Conservation (phyloP, 2,888 invertebrate genomes). For the Octonoba sinensis region DNA sequence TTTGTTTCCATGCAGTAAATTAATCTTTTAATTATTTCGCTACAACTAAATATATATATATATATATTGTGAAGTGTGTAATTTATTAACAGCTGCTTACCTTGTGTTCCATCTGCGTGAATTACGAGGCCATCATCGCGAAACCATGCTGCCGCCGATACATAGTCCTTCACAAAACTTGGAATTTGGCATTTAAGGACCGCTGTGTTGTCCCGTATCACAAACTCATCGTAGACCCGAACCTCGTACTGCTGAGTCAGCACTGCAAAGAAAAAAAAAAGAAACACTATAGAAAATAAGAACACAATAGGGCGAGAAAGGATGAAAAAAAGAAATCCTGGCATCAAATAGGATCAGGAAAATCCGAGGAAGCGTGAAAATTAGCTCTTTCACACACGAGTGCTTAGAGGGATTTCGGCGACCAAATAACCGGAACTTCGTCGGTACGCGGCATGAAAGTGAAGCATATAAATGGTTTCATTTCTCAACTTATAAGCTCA, state of each 20-base stretch:
- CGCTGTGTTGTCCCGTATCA: conserved; percentile 65
- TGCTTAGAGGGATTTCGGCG: conserved; percentile 49
- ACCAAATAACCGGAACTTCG: conserved; percentile 31
- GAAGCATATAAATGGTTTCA: too few relatives aligned
- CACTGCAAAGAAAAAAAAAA: conserved; percentile 74
- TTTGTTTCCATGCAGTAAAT: too few relatives aligned
- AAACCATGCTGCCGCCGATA: conserved; percentile 64
- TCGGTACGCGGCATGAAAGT: too few relatives aligned
- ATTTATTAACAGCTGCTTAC: too few relatives aligned
- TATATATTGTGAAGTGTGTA: too few relatives aligned
- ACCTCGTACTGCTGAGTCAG: conserved; percentile 81
- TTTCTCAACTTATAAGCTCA: too few relatives aligned
- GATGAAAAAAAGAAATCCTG: conserved; percentile 1
- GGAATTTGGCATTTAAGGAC: conserved; percentile 67
- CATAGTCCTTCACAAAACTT: conserved; percentile 62
- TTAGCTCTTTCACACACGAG: conserved; percentile 53
- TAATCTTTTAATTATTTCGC: too few relatives aligned
- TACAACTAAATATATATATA: too few relatives aligned
- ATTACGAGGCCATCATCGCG: conserved; percentile 63
- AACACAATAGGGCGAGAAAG: neutral
- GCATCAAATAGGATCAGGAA: conserved; percentile 43
- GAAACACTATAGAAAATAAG: conserved; percentile 5
- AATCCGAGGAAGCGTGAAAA: conserved; percentile 51
- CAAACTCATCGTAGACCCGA: conserved; percentile 66
- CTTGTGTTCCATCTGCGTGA: conserved; percentile 58